Evolutionary conservation across 2,797 vertebrate species (phyloP), one percentile per base, ranked within the genome.

Genomic region (Astyanax mexicanus): DNA sequence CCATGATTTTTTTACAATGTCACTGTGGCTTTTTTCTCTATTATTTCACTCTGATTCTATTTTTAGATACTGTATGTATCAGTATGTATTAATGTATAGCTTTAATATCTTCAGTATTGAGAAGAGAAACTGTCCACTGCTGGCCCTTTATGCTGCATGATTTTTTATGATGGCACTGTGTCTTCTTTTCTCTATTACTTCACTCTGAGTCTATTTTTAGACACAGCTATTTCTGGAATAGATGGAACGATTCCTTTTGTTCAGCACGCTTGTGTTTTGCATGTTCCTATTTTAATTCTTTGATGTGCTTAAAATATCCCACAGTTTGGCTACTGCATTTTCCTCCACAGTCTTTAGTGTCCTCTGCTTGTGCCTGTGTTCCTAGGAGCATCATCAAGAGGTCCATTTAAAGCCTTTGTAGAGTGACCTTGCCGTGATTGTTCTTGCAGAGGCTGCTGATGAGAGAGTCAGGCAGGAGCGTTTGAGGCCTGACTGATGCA

Each of bases 401-500:
- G 47, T 45, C 66, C 25, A 44, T 60, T 66, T 55, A 13, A 70
- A 44, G 60, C 17, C n/a, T 23, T 69, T 64, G 67, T 38, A 78
- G 21, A 61, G 40, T 66, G 64, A 77, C 66, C 74, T 37, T 60
- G 27, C 23, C 15, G 8, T 68, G 54, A 69, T 69, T 73, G 51
- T 65, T 72, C 54, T 45, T 75, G 27, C 32, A 13, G 7, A 35
- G 65, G 27, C 35, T 38, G 29, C 60, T 67, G 62, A 76, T 80
- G 29, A 52, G 64, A 55, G 54, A 44, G 44, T 47, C 61, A 49
- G 52, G 64, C 17, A 40, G 69, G 72, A 55, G 35, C 12, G 80
- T 61, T 44, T 38, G 8, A 38, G 23, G 10, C 12, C n/a, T 78
- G 77, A 80, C 40, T 64, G 79, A 84, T 74, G 38, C 69, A 80